These are phyloP conservation scores for Sebastes steindachneri DNA, from an alignment of 2,797 vertebrate genomes.

Conservation along the genomic window DNA sequence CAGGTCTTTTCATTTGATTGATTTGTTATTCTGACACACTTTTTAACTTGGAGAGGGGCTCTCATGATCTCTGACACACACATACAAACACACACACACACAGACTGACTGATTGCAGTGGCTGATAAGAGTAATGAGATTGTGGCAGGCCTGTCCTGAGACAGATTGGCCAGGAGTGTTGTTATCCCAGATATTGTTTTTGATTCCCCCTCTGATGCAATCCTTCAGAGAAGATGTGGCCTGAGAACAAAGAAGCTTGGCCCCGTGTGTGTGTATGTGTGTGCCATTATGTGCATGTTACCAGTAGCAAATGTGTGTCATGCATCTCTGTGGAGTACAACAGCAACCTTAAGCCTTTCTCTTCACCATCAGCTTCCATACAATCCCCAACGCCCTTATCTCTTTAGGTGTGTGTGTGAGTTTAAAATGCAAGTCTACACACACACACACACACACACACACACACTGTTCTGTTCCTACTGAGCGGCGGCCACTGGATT, in stretches of 20 bases:
- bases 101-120: slow-evolving; percentile 77
- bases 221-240: slow-evolving; percentile 42
- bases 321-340: slow-evolving; percentile 50
- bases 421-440: slow-evolving; percentile 10
- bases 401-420: slow-evolving; percentile 28
- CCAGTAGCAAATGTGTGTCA: slow-evolving; percentile 28
- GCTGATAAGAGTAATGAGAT: slow-evolving; percentile 91
- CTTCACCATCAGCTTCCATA: slow-evolving; percentile 26
- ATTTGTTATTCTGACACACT: background rate
- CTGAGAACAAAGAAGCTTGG: slow-evolving; percentile 60
- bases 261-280: background rate
- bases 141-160: slow-evolving; percentile 79
- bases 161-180: slow-evolving; percentile 83
- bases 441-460: slow-evolving; percentile 5
- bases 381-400: slow-evolving; percentile 41
- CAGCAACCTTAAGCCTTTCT: slow-evolving; percentile 59
- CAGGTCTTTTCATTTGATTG: background rate
- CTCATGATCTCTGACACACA: slow-evolving; percentile 12
- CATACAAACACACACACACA: background rate
- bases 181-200: slow-evolving; percentile 82
- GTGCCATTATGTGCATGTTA: background rate
- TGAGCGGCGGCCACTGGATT: slow-evolving; percentile 42
- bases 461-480: slow-evolving; percentile 4
- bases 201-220: slow-evolving; percentile 29
- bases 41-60: background rate